Percentiles rank a stretch among this genome's conserved stretches.
phyloP scores from a whole-genome alignment of 2,888 invertebrate genomes.

The Clanis bilineata region DNA sequence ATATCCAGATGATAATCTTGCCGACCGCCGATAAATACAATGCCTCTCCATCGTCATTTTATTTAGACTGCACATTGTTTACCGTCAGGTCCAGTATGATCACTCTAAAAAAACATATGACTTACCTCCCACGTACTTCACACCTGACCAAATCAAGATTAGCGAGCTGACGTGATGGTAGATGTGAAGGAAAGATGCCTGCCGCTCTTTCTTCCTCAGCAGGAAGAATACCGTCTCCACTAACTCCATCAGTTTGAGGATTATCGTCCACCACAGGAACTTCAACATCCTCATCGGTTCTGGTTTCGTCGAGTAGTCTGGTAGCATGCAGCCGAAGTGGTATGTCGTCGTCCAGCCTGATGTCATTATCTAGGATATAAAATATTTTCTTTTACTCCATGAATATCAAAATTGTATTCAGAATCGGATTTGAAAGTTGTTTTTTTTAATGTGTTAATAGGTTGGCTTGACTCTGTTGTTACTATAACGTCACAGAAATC shows the following conservation, averaged over 20 bases:
- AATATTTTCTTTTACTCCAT: neutral
- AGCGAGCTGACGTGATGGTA: conserved; percentile 87
- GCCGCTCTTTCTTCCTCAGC: conserved; percentile 86
- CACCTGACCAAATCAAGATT: conserved; percentile 81
- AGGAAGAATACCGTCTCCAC: conserved; percentile 87
- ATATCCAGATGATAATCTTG: too few species aligned
- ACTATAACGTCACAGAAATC: too few species aligned
- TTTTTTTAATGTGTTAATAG: too few species aligned
- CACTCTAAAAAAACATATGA: too few species aligned
- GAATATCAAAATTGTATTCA: too few species aligned
- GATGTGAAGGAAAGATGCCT: conserved; percentile 87
- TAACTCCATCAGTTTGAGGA: conserved; percentile 85
- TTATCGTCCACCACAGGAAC: conserved; percentile 84
- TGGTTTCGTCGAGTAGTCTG: conserved; percentile 86
- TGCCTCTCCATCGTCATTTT: too few species aligned
- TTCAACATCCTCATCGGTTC: conserved; percentile 82
- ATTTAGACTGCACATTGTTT: too few species aligned
- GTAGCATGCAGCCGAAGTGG: conserved; percentile 85
- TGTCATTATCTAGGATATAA: conserved; percentile 78
- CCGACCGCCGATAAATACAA: too few species aligned
- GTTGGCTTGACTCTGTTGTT: too few species aligned
- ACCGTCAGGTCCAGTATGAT: too few species aligned
- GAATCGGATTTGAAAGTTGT: too few species aligned
- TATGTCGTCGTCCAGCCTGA: conserved; percentile 85
- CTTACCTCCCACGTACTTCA: conserved; percentile 86